These are phyloP conservation scores for Artibeus lituratus DNA, from an alignment of 2,797 vertebrate species.

Conservation along the genomic window DNA sequence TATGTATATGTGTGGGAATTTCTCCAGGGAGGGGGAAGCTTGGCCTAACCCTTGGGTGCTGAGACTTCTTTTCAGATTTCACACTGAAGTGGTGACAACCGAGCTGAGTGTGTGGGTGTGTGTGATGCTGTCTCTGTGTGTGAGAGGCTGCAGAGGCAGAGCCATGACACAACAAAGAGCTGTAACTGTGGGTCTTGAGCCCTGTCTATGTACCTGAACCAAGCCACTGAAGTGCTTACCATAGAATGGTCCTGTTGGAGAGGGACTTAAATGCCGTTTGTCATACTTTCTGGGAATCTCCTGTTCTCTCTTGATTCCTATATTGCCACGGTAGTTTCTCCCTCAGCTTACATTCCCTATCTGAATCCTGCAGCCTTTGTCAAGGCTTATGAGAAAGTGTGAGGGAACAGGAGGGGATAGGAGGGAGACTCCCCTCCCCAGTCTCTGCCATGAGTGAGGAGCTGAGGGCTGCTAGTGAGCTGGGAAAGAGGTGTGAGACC, in stretches of 20 bases:
- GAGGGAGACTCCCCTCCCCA: no score
- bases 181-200: background rate
- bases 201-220: background rate
- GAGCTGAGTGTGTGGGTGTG: background rate
- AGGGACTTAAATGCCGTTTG: no score
- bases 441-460: background rate
- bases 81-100: background rate
- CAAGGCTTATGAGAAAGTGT: background rate
- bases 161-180: background rate
- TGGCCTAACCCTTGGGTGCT: background rate
- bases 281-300: background rate
- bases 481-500: background rate
- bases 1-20: background rate
- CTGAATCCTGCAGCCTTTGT: background rate
- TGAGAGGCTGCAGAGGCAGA: background rate
- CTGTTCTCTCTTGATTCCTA: background rate
- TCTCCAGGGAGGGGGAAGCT: background rate
- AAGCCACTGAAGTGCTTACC: background rate
- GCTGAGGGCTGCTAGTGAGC: background rate
- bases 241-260: background rate
- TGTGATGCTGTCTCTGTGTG: background rate
- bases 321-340: background rate
- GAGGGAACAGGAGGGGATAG: background rate
- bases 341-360: background rate
- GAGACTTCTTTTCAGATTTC: background rate